Conservation (phyloP, 2,797 vertebrate genomes). For the Hoplostethus mediterraneus region DNA sequence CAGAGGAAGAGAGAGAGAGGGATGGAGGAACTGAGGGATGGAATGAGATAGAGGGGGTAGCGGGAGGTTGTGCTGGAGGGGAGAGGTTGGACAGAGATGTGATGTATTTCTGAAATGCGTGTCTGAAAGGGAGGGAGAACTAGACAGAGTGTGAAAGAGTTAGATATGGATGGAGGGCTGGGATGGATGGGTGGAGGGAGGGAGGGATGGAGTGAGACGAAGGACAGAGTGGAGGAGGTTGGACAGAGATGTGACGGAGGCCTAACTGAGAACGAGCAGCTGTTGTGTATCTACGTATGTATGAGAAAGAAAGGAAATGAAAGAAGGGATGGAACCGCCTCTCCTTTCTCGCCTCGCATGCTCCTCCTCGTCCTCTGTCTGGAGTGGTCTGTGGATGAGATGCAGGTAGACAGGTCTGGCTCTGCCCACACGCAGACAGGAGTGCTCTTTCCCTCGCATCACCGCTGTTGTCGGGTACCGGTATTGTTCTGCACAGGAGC, state of each 20-base stretch:
- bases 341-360: not conserved
- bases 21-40: constrained; percentile 14
- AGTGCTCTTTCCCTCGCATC: constrained; percentile 1
- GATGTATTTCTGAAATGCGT: constrained; percentile 25
- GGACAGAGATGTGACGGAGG: not conserved
- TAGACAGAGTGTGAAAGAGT: not conserved
- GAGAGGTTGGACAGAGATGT: constrained; percentile 41
- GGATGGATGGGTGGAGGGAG: not conserved
- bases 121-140: not conserved
- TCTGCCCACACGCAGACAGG: not conserved
- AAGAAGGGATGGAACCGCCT: not conserved
- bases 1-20: constrained; percentile 24
- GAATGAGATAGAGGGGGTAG: constrained; percentile 13
- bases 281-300: not conserved
- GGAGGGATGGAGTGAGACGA: not conserved
- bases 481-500: not conserved
- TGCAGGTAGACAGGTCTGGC: not conserved
- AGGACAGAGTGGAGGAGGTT: no score
- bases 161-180: not conserved
- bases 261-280: not conserved
- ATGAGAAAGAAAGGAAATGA: not conserved
- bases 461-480: constrained; percentile 5
- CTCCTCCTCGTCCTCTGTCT: not conserved
- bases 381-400: constrained; percentile 3
- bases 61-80: constrained; percentile 14